Evolutionary conservation across 53 echinoderm and acorn worm genomes (phyloP), one percentile per base, ranked within the genome.

Genomic region (Mesocentrotus franciscanus): DNA sequence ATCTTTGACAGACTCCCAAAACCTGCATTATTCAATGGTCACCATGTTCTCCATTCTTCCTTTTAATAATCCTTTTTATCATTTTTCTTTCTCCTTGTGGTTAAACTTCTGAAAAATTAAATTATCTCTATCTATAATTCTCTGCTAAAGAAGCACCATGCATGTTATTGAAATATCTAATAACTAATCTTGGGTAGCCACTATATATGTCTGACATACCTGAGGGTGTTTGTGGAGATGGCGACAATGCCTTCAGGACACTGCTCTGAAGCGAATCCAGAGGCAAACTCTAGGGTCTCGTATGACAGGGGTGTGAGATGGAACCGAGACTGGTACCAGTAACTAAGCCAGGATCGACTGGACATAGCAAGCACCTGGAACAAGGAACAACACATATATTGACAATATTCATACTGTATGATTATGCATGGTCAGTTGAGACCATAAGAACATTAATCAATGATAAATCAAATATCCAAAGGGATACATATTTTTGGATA

Each of bases 311-410:
- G 99, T 12, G 99, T 99, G 33, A 99, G 98, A 91, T 99, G 99
- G 93, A 99, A 99, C 22, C 99, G 95, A 16, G 99, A 99, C 96
- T 99, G 99, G 93, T 99, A 99, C 99, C 99, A 99, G 95, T 99
- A 98, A 95, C 98, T 99, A 60, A 99, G 93, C 99, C 99, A 99
- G 0, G 99, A 98, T 9, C 99, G 90, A 91, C 99, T 99, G 7
- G 99, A 99, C 99, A 99, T 99, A 87, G 99, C 99, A n/a, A 99
- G 96, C 6, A 99, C 99, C 99, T 99, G 93, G 56, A 94, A 33
- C 66, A 60, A 30, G 33, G 18, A 72, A n/a, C 62, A 78, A 78
- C 0, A 12, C 1, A 78, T 29, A 33, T 2, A 78, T n/a, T 78
- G 30, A 35, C 2, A 4, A 62, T 14, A 14, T 18, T 62, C 62